Evolutionary conservation across 2,797 vertebrate genomes (phyloP), one percentile per base, ranked within the genome.

Genomic region (Poeciliopsis paucimaculata): DNA sequence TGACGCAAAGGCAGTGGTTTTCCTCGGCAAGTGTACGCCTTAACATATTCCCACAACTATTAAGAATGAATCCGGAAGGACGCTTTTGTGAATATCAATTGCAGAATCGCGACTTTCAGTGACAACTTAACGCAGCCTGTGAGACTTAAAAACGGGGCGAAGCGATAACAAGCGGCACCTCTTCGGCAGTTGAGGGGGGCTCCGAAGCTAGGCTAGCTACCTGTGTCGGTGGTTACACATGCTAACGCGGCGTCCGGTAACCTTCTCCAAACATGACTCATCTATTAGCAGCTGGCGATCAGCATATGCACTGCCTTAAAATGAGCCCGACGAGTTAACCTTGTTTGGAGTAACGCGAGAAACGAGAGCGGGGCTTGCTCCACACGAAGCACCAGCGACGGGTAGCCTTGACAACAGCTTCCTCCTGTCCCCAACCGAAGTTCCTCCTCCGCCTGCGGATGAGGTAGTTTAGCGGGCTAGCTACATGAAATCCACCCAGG

Each of bases 201-300:
- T 77, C 5, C 26, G 43, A 74, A 77, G 87, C 90, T 86, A 78
- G 76, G 84, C 88, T 90, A 91, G 75, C 89, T 71, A 76, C 34
- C 82, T 75, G 55, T 47, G 77, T 83, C 18, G 31, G 43, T 47
- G 49, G 81, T 83, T 83, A 57, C 76, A 47, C 43, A 68, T 41
- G 76, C 84, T 81, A 86, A 86, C 72, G 12, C 31, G 76, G 31
- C 75, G 28, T 47, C 64, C 72, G 3, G 55, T 26, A 46, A 70
- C 43, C 72, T 28, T 53, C 43, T 10, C 51, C 5, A n/a, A 10
- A 43, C 64, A 26, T 57, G 20, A 16, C 2, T 6, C 39, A 4
- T 79, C 12, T 10, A 2, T 2, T 26, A 72, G 36, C 31, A 23
- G 3, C 23, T 41, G 66, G 53, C 53, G 18, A 34, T 23, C 55